Conservation (phyloP, 30 jellyfish, hydroid and myxozoan species). For the Rhopilema esculentum region DNA sequence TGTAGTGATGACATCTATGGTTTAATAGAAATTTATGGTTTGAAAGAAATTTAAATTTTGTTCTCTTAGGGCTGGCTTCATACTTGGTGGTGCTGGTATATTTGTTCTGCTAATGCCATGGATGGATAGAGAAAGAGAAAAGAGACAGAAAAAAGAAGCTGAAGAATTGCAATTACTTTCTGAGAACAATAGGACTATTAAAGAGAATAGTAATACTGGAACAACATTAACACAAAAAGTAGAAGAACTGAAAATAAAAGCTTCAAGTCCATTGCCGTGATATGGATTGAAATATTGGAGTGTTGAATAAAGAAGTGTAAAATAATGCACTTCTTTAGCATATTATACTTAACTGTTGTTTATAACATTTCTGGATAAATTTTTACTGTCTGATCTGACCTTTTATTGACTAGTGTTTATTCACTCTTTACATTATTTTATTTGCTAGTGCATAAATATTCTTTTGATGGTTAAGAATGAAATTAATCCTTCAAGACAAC, state of each 20-base stretch:
- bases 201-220: conserved; percentile 7
- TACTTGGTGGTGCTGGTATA: conserved; percentile 63
- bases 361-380: too few relatives aligned
- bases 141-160: conserved; percentile 31
- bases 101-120: conserved; percentile 61
- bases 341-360: too few relatives aligned
- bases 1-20: too few relatives aligned
- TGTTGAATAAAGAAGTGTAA: not conserved
- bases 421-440: too few relatives aligned
- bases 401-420: too few relatives aligned
- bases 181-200: not conserved
- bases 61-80: conserved; percentile 51
- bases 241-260: conserved; percentile 49
- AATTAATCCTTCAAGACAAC: too few relatives aligned
- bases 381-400: too few relatives aligned
- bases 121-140: conserved; percentile 69
- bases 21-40: too few relatives aligned
- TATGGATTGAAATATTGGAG: not conserved
- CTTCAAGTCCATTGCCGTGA: conserved; percentile 22
- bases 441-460: too few relatives aligned
- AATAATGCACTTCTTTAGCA: too few relatives aligned
- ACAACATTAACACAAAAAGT: conserved; percentile 24
- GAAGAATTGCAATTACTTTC: conserved; percentile 1
- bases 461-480: too few relatives aligned
- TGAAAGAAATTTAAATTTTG: too few relatives aligned